Conservation (phyloP, 1,140 invertebrate genomes). For the Drosophila bipectinata region DNA sequence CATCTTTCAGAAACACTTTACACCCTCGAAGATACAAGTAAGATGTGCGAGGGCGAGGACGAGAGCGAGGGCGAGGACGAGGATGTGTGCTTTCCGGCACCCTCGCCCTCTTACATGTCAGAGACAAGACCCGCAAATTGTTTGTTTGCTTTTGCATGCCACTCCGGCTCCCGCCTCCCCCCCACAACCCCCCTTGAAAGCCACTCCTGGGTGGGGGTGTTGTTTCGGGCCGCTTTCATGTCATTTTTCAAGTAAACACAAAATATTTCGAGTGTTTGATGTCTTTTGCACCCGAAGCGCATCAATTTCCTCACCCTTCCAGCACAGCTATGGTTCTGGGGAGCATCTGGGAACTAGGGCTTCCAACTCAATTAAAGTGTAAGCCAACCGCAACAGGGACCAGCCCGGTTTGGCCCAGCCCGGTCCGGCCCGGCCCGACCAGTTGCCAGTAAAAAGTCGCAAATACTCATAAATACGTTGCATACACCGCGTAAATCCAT, state of each 20-base stretch:
- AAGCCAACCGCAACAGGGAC: constrained; percentile 46
- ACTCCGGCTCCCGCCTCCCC: neutral
- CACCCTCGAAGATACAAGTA: constrained; percentile 22
- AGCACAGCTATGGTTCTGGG: neutral
- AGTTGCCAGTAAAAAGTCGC: constrained; percentile 14
- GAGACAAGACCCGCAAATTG: constrained; percentile 62
- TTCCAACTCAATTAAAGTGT: constrained; percentile 72
- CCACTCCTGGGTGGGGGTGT: constrained; percentile 12
- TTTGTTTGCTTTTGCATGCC: constrained; percentile 69
- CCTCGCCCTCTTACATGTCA: constrained; percentile 58
- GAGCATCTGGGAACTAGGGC: neutral
- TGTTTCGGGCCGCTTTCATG: constrained; percentile 60
- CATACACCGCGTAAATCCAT: constrained; percentile 72
- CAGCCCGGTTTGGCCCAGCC: too few species aligned
- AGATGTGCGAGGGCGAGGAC: constrained; percentile 3
- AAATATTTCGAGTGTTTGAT: constrained; percentile 80
- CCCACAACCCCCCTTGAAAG: neutral
- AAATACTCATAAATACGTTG: constrained; percentile 61
- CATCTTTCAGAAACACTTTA: constrained; percentile 70
- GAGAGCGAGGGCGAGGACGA: constrained; percentile 18
- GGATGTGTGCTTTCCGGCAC: constrained; percentile 39
- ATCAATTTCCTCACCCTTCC: constrained; percentile 58
- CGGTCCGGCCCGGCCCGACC: neutral
- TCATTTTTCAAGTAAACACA: constrained; percentile 80
- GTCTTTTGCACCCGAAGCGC: constrained; percentile 73